Evolutionary conservation across 2,888 invertebrate genomes (phyloP).

Genomic region (Cyaniris semiargus): DNA sequence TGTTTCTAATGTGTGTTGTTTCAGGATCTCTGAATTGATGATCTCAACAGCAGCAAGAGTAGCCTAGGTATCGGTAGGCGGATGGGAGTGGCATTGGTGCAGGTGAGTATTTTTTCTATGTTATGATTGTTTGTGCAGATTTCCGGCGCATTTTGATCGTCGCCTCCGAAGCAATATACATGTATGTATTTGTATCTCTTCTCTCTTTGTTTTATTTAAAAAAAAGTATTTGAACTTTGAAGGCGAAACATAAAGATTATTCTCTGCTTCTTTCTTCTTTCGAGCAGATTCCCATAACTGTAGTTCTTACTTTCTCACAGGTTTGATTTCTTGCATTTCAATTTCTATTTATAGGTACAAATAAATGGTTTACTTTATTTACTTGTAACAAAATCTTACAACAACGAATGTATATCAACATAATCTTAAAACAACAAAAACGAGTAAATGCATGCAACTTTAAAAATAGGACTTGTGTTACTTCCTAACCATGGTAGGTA

Average conservation of each 20-base stretch:
- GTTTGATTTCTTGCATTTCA: not conserved
- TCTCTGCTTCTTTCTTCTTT: not conserved
- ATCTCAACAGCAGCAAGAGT: conserved; percentile 53
- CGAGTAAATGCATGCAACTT: too few relatives aligned
- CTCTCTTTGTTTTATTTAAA: not conserved
- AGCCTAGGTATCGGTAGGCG: conserved; percentile 44
- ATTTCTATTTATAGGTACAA: not conserved
- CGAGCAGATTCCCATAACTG: not conserved
- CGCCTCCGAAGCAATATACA: not conserved
- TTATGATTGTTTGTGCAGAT: conserved; percentile 50
- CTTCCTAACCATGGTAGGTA: too few relatives aligned
- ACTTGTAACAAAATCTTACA: too few relatives aligned
- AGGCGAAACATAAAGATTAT: not conserved
- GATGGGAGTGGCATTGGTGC: conserved; percentile 60
- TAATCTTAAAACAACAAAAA: too few relatives aligned
- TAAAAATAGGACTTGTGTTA: too few relatives aligned
- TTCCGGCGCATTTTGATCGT: not conserved
- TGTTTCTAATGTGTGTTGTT: conserved; percentile 48
- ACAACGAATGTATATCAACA: too few relatives aligned
- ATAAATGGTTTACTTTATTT: not conserved
- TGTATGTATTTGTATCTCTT: not conserved
- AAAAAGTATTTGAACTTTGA: not conserved
- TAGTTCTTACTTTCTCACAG: not conserved
- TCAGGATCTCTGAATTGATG: conserved; percentile 43
- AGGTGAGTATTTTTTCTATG: conserved; percentile 49